Evolutionary conservation across 2,797 vertebrate species (phyloP).

Genomic region (Lindbergichthys nudifrons): DNA sequence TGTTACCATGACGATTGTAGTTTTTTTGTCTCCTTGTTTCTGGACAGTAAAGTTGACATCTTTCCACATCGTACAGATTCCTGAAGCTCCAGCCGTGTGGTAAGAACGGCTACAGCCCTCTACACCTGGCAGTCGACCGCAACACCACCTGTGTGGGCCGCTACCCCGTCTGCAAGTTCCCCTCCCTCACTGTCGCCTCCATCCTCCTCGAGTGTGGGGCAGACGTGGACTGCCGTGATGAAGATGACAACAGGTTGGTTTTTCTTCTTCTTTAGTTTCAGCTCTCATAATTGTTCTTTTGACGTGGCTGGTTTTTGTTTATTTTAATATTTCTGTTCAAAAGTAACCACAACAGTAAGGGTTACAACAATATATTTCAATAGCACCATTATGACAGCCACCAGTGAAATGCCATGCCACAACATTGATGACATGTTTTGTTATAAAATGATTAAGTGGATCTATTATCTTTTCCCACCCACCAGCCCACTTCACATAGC

Average conservation of each 20-base stretch:
- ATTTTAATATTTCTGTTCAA: neutral
- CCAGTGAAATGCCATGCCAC: neutral
- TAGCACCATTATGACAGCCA: neutral
- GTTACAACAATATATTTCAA: neutral
- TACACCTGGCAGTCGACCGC: conserved; percentile 96
- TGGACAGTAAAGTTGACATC: neutral
- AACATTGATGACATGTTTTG: neutral
- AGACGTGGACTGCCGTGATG: conserved; percentile 93
- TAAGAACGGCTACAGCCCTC: conserved; percentile 96
- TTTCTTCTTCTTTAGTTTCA: neutral
- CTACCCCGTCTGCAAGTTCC: conserved; percentile 98
- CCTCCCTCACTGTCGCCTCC: conserved; percentile 94
- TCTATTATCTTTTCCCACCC: neutral
- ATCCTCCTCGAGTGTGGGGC: conserved; percentile 97
- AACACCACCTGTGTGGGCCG: conserved; percentile 98
- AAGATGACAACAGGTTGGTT: conserved; percentile 91
- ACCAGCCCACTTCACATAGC: conserved; percentile 93
- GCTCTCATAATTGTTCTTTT: neutral
- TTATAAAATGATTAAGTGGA: neutral
- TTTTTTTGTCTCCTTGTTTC: neutral
- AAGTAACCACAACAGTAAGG: neutral
- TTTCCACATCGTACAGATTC: conserved; percentile 79
- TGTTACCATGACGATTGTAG: neutral
- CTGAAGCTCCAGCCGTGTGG: conserved; percentile 96
- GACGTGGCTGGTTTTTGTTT: neutral